Base-by-base conservation (phyloP, 2,113 vertebrate genomes). In the Entosphenus tridentatus region DNA sequence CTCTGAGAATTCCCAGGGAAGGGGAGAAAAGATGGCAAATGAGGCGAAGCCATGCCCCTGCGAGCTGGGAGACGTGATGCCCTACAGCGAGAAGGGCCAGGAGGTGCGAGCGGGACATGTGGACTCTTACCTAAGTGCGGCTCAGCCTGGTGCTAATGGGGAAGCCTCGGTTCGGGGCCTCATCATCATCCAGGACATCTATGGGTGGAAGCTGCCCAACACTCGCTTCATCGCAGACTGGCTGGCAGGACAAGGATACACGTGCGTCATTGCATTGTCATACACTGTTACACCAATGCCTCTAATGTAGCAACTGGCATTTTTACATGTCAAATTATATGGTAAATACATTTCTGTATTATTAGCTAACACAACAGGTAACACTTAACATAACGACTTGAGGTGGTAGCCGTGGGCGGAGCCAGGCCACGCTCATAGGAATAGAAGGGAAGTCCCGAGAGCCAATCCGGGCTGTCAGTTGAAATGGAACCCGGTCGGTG, bases 161-260 rank as follows among this genome's bases (percentile, higher is more conserved):
- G 87, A 86, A 1, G 72, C 39, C 39, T 39, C 39, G 39, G 5
- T 39, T 39, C 39, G 39, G 39, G 39, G 39, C 39, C 39, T 96
- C 69, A 80, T 96, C 69, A 80, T 96, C 56, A 78, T 84, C 70
- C 90, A 96, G n/a, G 92, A 96, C 56, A 80, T 92, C 58, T 91
- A 73, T 68, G 92, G 90, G 65, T 96, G 90, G 90, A 73, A 74
- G 11, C 78, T 95, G 55, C 81, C 88, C 71, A 93, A 96, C 68
- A 93, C 83, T 1, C 83, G 88, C 83, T 93, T 84, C 62, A 86
- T 96, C 73, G 83, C 84, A 0, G 92, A 96, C 72, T 81, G 93
- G 78, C 77, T 96, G 21, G 81, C 88, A 10, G 71, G 78, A 18
- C 83, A 86, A 13, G 88, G 90, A 82, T 96, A 88, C 74, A 78